Evolutionary conservation across 2,888 invertebrate genomes (phyloP).

Genomic region (Himalopsyche tibetana): DNA sequence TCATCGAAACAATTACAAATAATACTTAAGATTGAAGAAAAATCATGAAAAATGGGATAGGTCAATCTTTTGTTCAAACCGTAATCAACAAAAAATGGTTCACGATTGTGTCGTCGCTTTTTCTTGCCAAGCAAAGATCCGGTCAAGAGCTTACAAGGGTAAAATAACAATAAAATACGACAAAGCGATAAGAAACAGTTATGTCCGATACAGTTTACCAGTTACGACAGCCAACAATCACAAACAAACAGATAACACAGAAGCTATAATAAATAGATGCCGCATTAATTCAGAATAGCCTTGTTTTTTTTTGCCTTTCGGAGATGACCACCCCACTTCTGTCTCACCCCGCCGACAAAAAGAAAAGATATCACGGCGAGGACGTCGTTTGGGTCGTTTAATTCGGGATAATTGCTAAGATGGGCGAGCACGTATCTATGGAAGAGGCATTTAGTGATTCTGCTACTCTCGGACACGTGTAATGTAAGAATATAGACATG

Average conservation of each 20-base stretch:
- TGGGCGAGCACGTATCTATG: conserved; percentile 31
- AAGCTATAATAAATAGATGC: conserved; percentile 36
- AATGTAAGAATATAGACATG: not conserved
- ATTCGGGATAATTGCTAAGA: conserved; percentile 40
- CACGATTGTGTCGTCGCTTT: conserved; percentile 1
- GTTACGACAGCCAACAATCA: conserved; percentile 10
- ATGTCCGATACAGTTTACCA: conserved; percentile 40
- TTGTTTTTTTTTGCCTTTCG: conserved; percentile 11
- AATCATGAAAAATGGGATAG: not conserved
- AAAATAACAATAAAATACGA: conserved; percentile 37
- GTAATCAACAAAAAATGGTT: not conserved
- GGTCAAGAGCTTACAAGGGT: conserved; percentile 18
- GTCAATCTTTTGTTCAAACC: too few relatives aligned
- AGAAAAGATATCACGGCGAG: conserved; percentile 31
- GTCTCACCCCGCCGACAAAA: not conserved
- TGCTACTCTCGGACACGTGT: conserved; percentile 1
- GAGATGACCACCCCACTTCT: conserved; percentile 10
- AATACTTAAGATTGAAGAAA: too few relatives aligned
- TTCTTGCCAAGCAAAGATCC: not conserved
- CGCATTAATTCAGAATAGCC: conserved; percentile 22
- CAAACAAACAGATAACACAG: conserved; percentile 40
- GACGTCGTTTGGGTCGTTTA: conserved; percentile 43
- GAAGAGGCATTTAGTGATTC: conserved; percentile 31
- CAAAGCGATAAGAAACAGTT: conserved; percentile 40
- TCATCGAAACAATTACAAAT: too few relatives aligned